Evolutionary conservation across 1,140 invertebrate species (phyloP).

Genomic region (Coboldia fuscipes): DNA sequence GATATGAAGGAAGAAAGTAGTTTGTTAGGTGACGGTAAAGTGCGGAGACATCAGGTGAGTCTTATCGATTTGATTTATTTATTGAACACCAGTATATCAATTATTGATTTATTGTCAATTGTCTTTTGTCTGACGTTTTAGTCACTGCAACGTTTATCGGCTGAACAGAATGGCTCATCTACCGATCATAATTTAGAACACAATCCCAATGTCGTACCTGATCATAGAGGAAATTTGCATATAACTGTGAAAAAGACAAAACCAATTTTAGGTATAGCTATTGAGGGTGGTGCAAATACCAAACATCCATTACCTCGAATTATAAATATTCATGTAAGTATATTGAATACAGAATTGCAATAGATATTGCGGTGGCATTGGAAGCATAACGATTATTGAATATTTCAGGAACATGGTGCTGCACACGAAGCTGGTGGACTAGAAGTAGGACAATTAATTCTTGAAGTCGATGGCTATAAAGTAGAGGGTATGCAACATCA

Average conservation of each 20-base stretch:
- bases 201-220: slow-evolving; percentile 46
- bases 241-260: slow-evolving; percentile 79
- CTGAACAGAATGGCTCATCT: slow-evolving; percentile 28
- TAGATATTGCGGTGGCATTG: background rate
- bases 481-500: slow-evolving; percentile 58
- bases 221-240: slow-evolving; percentile 65
- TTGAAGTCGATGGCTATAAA: slow-evolving; percentile 76
- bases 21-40: slow-evolving; percentile 39
- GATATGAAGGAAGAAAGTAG: slow-evolving; percentile 65
- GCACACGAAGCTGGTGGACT: slow-evolving; percentile 78
- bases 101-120: background rate
- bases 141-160: slow-evolving; percentile 41
- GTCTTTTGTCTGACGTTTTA: slow-evolving; percentile 15
- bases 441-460: slow-evolving; percentile 80
- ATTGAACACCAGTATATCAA: background rate
- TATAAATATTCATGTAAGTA: slow-evolving; percentile 84
- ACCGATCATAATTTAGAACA: slow-evolving; percentile 34
- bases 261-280: slow-evolving; percentile 85
- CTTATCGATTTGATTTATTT: background rate
- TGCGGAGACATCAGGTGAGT: slow-evolving; percentile 23
- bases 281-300: slow-evolving; percentile 90
- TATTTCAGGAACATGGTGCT: slow-evolving; percentile 70
- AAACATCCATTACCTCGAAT: slow-evolving; percentile 83
- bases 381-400: slow-evolving; percentile 1
- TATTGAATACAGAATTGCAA: background rate